Conservation (phyloP, 1,140 invertebrate species). For the Melitaea cinxia region DNA sequence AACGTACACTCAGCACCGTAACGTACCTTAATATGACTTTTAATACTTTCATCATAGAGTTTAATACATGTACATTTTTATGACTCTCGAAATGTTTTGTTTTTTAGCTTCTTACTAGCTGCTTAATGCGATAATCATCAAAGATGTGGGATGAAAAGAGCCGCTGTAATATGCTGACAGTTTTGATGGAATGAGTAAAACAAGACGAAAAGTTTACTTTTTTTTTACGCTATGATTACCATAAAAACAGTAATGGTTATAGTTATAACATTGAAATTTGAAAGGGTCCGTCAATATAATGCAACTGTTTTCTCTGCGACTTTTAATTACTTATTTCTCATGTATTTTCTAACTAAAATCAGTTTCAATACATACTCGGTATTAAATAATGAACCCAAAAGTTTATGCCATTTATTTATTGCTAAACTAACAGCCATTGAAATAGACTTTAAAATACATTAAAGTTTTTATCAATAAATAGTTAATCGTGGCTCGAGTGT, state of each 20-base stretch:
- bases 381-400: too few species aligned
- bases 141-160: conserved; percentile 23
- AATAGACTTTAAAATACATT: too few species aligned
- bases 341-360: neutral
- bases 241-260: neutral
- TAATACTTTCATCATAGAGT: neutral
- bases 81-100: conserved; percentile 33
- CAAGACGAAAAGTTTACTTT: neutral
- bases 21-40: neutral
- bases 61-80: conserved; percentile 12
- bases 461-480: too few species aligned
- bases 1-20: conserved; percentile 4
- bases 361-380: too few species aligned
- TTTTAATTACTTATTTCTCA: neutral
- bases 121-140: conserved; percentile 46
- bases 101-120: conserved; percentile 39
- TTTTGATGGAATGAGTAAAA: conserved; percentile 26
- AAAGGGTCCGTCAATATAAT: neutral
- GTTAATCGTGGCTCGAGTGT: too few species aligned
- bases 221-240: neutral
- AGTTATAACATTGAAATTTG: conserved; percentile 5
- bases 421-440: too few species aligned
- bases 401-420: too few species aligned
- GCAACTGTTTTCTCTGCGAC: neutral
- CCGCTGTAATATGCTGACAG: conserved; percentile 26